Evolutionary conservation across 2,797 vertebrate genomes (phyloP).

Genomic region (Rhinella marina): DNA sequence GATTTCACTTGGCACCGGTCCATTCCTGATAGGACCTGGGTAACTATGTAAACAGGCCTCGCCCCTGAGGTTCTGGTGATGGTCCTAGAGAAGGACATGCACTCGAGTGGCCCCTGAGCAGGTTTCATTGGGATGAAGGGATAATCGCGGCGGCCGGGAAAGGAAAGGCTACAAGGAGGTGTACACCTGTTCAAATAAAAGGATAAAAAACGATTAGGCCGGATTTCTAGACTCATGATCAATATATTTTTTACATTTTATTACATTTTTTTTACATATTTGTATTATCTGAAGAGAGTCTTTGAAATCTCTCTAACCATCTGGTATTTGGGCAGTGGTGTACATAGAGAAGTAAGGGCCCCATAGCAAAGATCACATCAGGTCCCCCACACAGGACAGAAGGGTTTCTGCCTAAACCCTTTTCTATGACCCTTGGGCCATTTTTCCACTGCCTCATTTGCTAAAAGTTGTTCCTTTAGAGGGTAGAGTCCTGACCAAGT

Average conservation of each 20-base stretch:
- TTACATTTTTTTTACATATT: not conserved
- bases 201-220: not conserved
- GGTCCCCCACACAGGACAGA: no score
- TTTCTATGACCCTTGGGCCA: no score
- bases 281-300: not conserved
- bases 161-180: constrained; percentile 22
- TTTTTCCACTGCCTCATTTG: no score
- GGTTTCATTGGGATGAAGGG: constrained; percentile 19
- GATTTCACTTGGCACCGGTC: not conserved
- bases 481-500: no score
- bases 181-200: constrained; percentile 30
- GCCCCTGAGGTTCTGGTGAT: constrained; percentile 16
- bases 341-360: no score
- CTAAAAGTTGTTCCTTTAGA: no score
- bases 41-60: constrained; percentile 40
- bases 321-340: not conserved
- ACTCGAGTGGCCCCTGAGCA: constrained; percentile 16
- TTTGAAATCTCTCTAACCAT: not conserved
- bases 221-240: not conserved
- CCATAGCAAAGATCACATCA: no score
- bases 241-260: not conserved
- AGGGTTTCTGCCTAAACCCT: no score
- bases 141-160: constrained; percentile 11
- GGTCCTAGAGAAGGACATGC: constrained; percentile 3
- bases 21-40: constrained; percentile 13